A percentile compares a stretch with the other conserved stretches of the same genome.
phyloP scores from a whole-genome alignment of 2,797 vertebrate genomes.

The Hypotaenidia philippensis region DNA sequence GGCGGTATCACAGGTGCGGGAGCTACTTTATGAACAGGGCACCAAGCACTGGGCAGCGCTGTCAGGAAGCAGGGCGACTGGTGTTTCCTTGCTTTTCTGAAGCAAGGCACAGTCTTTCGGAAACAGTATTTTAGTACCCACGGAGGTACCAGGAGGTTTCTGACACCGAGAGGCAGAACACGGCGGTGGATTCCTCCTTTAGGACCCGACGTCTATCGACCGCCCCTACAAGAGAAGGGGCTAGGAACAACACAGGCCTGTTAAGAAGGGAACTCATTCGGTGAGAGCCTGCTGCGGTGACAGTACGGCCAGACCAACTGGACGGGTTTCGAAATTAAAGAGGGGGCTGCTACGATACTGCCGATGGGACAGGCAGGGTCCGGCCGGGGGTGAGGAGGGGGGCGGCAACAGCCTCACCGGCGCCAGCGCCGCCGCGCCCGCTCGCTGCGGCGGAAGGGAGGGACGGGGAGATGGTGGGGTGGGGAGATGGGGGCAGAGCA shows the following conservation, averaged over 20 bases:
- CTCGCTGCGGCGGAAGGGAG: too few species aligned
- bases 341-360: too few species aligned
- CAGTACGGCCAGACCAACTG: accelerated
- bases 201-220: background rate
- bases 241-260: background rate
- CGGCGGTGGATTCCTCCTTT: accelerated
- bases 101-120: background rate
- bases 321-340: accelerated
- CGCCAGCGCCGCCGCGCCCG: too few species aligned
- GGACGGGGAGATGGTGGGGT: too few species aligned
- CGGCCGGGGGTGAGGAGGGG: background rate
- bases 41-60: too few species aligned
- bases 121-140: accelerated
- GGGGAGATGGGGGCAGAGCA: too few species aligned
- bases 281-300: accelerated
- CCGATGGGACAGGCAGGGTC: background rate
- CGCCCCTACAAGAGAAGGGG: background rate
- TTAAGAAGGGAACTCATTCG: accelerated
- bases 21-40: background rate
- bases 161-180: background rate
- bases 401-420: background rate
- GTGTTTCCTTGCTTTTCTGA: background rate
- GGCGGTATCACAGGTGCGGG: accelerated
- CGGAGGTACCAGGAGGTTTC: background rate
- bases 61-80: background rate